Conservation (phyloP, 2,888 invertebrate species). For the Hylaea fasciaria region DNA sequence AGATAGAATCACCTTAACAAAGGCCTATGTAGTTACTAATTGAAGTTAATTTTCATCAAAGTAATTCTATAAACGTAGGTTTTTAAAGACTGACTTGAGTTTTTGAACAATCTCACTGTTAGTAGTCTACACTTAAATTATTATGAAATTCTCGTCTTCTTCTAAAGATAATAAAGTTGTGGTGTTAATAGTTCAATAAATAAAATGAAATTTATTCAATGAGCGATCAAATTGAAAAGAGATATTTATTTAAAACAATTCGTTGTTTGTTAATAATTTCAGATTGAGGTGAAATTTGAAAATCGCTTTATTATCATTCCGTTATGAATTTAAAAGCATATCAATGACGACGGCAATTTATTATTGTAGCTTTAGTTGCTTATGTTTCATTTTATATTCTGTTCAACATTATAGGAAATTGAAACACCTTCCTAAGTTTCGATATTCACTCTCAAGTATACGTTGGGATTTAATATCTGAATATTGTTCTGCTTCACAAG, state of each 20-base stretch:
- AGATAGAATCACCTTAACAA: slow-evolving; percentile 29
- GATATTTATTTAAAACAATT: slow-evolving; percentile 40
- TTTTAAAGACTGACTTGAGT: slow-evolving; percentile 62
- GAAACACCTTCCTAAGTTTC: slow-evolving; percentile 18
- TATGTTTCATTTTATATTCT: slow-evolving; percentile 57
- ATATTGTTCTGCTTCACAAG: background rate
- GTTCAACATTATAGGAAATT: slow-evolving; percentile 49
- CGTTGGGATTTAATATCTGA: background rate
- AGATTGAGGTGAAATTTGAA: slow-evolving; percentile 48
- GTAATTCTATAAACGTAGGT: slow-evolving; percentile 47
- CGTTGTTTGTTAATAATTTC: slow-evolving; percentile 62
- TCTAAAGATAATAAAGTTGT: slow-evolving; percentile 47
- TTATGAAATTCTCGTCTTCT: slow-evolving; percentile 41
- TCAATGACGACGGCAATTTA: slow-evolving; percentile 66
- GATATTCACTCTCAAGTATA: background rate
- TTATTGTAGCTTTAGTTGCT: slow-evolving; percentile 65
- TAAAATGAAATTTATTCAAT: slow-evolving; percentile 44
- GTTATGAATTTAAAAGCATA: slow-evolving; percentile 70
- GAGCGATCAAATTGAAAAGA: slow-evolving; percentile 43
- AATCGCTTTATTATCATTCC: slow-evolving; percentile 71
- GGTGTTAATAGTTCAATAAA: slow-evolving; percentile 52
- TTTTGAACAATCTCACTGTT: slow-evolving; percentile 47
- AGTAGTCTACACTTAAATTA: slow-evolving; percentile 39
- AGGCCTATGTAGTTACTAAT: slow-evolving; percentile 31
- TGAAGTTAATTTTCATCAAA: slow-evolving; percentile 41